A percentile compares a stretch with the other conserved stretches of the same genome.
Conservation (phyloP, 2,888 invertebrate species). For the Parelbella ahira region DNA sequence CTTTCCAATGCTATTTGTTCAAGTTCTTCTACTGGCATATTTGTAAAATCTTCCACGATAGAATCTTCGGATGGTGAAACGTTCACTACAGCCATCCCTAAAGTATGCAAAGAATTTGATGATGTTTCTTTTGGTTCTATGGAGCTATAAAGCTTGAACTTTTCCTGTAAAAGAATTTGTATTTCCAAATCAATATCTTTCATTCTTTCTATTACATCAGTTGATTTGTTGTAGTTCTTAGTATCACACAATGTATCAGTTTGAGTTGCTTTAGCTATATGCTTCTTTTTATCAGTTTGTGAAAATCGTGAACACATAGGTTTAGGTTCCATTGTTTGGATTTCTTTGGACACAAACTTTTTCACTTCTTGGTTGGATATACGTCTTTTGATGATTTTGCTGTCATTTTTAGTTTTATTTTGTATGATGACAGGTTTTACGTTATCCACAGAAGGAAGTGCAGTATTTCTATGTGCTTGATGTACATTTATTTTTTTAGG, state of each 20-base stretch:
- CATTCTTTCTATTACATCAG: slow-evolving; percentile 76
- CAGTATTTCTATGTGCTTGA: slow-evolving; percentile 60
- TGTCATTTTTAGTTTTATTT: slow-evolving; percentile 38
- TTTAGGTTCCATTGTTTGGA: slow-evolving; percentile 45
- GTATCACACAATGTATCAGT: slow-evolving; percentile 44
- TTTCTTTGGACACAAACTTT: slow-evolving; percentile 45
- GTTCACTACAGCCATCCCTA: slow-evolving; percentile 69
- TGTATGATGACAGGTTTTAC: slow-evolving; percentile 40
- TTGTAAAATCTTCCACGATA: slow-evolving; percentile 63
- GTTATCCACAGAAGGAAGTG: slow-evolving; percentile 33
- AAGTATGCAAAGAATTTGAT: slow-evolving; percentile 47
- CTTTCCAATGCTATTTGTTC: slow-evolving; percentile 63
- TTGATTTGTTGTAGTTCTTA: slow-evolving; percentile 34
- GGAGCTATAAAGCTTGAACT: slow-evolving; percentile 78
- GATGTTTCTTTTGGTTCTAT: slow-evolving; percentile 58
- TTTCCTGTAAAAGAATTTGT: slow-evolving; percentile 78
- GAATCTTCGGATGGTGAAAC: slow-evolving; percentile 48
- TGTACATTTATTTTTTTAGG: slow-evolving; percentile 50
- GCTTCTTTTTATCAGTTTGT: slow-evolving; percentile 49
- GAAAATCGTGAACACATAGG: slow-evolving; percentile 34
- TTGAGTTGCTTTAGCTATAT: slow-evolving; percentile 44
- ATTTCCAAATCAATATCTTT: slow-evolving; percentile 82
- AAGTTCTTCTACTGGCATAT: slow-evolving; percentile 64
- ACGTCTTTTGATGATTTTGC: slow-evolving; percentile 40
- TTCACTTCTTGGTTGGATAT: slow-evolving; percentile 46